These are phyloP conservation scores for Drosophila meridiana DNA, from an alignment of 2,888 invertebrate genomes.

Conservation along the genomic window DNA sequence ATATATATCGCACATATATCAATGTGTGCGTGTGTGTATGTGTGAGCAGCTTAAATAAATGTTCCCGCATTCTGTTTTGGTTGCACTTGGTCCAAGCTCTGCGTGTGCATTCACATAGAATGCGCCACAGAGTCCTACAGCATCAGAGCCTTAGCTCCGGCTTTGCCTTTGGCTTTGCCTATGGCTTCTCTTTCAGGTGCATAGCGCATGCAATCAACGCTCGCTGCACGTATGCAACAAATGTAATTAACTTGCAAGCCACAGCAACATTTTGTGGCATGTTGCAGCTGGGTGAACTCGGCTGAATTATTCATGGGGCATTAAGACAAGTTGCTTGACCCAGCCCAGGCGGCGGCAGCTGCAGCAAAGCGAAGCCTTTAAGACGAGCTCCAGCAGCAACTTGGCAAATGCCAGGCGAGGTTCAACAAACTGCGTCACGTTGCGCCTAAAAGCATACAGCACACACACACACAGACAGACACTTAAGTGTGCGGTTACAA, in stretches of 20 bases:
- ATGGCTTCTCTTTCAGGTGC: slow-evolving; percentile 25
- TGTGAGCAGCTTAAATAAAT: slow-evolving; percentile 31
- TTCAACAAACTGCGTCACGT: slow-evolving; percentile 77
- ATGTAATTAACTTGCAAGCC: slow-evolving; percentile 75
- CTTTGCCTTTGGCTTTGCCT: slow-evolving; percentile 6
- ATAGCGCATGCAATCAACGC: slow-evolving; percentile 59
- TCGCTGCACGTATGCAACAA: slow-evolving; percentile 67
- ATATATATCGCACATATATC: background rate
- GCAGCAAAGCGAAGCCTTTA: slow-evolving; percentile 32
- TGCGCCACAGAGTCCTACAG: slow-evolving; percentile 13
- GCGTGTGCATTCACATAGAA: slow-evolving; percentile 51
- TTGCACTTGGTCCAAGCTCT: slow-evolving; percentile 12
- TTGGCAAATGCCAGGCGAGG: slow-evolving; percentile 38
- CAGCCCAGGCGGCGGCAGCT: slow-evolving; percentile 14
- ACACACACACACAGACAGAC: slow-evolving; percentile 15
- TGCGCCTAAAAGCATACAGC: slow-evolving; percentile 78
- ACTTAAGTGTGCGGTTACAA: slow-evolving; percentile 75
- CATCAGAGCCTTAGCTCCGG: slow-evolving; percentile 8
- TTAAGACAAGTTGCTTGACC: slow-evolving; percentile 67
- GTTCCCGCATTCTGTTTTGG: slow-evolving; percentile 17
- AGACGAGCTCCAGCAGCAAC: slow-evolving; percentile 31
- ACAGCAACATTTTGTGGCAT: slow-evolving; percentile 50
- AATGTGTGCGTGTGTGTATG: background rate
- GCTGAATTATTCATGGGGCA: slow-evolving; percentile 75
- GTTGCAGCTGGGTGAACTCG: slow-evolving; percentile 29